These are phyloP conservation scores for Volucella inanis DNA, from an alignment of 2,888 invertebrate species.

Conservation along the genomic window DNA sequence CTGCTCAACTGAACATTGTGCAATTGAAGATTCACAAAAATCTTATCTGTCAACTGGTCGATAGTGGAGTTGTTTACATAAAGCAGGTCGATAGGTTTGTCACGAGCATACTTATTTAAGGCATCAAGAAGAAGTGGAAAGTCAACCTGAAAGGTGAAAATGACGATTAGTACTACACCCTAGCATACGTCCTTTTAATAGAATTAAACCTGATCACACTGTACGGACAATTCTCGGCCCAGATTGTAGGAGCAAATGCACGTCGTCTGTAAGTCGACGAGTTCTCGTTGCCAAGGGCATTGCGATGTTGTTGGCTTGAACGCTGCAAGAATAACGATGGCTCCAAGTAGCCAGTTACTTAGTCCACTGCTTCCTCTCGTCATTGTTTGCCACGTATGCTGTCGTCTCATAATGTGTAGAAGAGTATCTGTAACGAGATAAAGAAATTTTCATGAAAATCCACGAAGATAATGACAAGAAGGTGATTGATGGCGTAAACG, in stretches of 20 bases:
- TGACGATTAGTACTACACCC: conserved; percentile 41
- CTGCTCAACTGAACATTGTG: conserved; percentile 93
- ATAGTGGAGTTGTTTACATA: conserved; percentile 95
- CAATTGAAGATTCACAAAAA: conserved; percentile 88
- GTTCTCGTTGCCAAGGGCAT: conserved; percentile 93
- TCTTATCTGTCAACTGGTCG: conserved; percentile 86
- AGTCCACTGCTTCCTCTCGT: conserved; percentile 42
- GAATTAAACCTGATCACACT: conserved; percentile 90
- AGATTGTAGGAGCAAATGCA: conserved; percentile 95
- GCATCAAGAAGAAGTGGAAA: conserved; percentile 89
- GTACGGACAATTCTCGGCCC: conserved; percentile 92
- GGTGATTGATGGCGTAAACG: conserved; percentile 67
- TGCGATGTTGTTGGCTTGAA: conserved; percentile 83
- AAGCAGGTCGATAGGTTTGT: conserved; percentile 90
- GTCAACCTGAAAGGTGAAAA: conserved; percentile 85
- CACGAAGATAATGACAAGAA: conserved; percentile 61
- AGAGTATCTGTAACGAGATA: conserved; percentile 56
- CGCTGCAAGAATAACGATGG: conserved; percentile 49
- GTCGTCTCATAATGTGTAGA: conserved; percentile 63
- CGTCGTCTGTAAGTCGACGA: conserved; percentile 89
- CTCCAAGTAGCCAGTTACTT: conserved; percentile 58
- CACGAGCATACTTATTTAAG: conserved; percentile 87
- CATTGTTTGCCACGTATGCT: conserved; percentile 68
- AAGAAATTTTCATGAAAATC: conserved; percentile 62
- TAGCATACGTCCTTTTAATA: background rate